Base-by-base conservation (phyloP, 2,888 invertebrate species). In the Drosophila tanythrix region DNA sequence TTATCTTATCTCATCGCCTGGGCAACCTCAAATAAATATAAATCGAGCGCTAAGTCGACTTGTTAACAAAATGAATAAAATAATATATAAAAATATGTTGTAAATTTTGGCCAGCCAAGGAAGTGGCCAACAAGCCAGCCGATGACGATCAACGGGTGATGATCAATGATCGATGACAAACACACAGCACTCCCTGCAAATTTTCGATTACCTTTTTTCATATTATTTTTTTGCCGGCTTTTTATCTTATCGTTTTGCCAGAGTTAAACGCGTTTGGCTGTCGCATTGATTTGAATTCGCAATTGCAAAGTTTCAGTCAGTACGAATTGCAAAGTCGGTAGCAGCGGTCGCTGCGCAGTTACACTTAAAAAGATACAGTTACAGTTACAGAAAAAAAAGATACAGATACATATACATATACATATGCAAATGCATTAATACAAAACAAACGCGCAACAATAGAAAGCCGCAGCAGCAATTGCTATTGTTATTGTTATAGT, bases 221-320 rank as follows among this genome's bases (percentile, higher is more conserved):
- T 21, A 31, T 11, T 27, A 7, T 18, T 21, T 56, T 27, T 52
- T 65, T 61, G 64, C 33, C 75, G 70, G 60, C 62, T 60, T 27
- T 79, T 77, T 77, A 77, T 77, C 77, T 77, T 58, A 80, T 77
- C 77, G 48, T 27, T 51, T 63, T 62, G 56, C 48, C 35, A 73
- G 77, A 83, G 80, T 77, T 81, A 85, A 56, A 73, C 69, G 79
- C 82, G 73, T 70, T 76, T 68, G 56, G 48, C 66, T 64, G 67
- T 59, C 79, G 73, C 71, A 52, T 71, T 71, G 60, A 81, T 62
- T 84, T 83, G 65, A 76, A 77, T 76, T 67, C 40, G 56, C 46
- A 38, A 51, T 35, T 21, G 61, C 27, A n/a, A 62, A 70, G 43
- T 70, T 72, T 83, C 29, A 21, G 21, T 51, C 70, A 85, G 89